phyloP scores from a whole-genome alignment of 2,113 vertebrate species.

The Piaya cayana region DNA sequence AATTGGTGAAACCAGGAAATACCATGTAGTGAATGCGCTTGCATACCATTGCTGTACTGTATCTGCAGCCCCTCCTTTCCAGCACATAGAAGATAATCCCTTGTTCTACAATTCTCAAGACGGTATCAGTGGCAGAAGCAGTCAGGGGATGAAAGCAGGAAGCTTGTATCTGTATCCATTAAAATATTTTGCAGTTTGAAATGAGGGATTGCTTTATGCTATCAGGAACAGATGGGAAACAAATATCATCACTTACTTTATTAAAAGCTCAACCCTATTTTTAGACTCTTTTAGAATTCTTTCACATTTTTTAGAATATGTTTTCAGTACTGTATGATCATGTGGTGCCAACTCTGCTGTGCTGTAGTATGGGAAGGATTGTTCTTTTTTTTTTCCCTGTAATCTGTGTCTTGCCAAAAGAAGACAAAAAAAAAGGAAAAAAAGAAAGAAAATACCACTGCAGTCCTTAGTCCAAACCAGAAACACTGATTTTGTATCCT shows the following conservation, averaged over 20 bases:
- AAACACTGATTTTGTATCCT: not conserved
- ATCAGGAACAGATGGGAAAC: slow-evolving; percentile 33
- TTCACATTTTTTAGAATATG: slow-evolving; percentile 21
- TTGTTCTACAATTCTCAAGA: not conserved
- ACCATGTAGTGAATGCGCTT: not conserved
- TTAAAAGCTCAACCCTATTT: slow-evolving; percentile 28
- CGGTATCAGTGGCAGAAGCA: not conserved
- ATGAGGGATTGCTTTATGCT: slow-evolving; percentile 7
- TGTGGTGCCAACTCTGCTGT: not conserved
- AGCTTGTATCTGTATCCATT: not conserved
- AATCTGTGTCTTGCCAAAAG: not conserved
- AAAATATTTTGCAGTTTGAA: not conserved
- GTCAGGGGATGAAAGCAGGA: not conserved
- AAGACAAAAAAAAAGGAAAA: not conserved
- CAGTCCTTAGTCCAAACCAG: not conserved
- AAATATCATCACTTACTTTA: not conserved
- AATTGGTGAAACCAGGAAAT: not conserved
- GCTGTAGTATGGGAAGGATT: not conserved
- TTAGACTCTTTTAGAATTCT: not conserved
- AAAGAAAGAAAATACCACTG: not conserved
- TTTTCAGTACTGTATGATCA: not conserved
- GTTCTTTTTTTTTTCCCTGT: not conserved
- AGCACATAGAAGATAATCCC: not conserved
- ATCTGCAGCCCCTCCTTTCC: not conserved
- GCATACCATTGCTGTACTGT: accelerated